phyloP scores from a whole-genome alignment of 2,888 invertebrate species.

The Andrena fulva region DNA sequence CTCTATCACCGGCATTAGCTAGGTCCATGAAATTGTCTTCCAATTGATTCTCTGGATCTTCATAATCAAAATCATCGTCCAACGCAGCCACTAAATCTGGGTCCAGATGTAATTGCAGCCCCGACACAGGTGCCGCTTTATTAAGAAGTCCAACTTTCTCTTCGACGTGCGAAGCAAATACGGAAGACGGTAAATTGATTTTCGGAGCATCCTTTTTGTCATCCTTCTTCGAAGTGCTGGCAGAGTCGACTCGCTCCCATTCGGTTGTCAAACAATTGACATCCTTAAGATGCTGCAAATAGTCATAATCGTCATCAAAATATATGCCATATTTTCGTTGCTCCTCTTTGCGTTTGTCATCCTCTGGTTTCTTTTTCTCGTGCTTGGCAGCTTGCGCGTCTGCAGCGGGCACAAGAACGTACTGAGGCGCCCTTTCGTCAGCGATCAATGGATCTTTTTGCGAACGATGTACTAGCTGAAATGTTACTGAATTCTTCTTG shows the following conservation, averaged over 20 bases:
- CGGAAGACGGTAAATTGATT: conserved; percentile 92
- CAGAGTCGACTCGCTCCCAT: conserved; percentile 85
- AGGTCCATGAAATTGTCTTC: conserved; percentile 97
- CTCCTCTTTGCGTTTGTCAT: conserved; percentile 88
- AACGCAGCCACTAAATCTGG: conserved; percentile 96
- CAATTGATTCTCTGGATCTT: conserved; percentile 92
- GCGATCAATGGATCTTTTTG: conserved; percentile 96
- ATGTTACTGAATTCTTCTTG: conserved; percentile 95
- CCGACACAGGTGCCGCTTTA: conserved; percentile 90
- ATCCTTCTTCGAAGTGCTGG: conserved; percentile 66
- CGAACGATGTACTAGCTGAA: conserved; percentile 96
- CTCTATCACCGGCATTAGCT: conserved; percentile 88
- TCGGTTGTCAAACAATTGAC: conserved; percentile 86
- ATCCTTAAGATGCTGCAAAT: conserved; percentile 95
- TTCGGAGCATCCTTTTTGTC: conserved; percentile 79
- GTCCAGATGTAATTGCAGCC: conserved; percentile 91
- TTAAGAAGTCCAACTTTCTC: conserved; percentile 94
- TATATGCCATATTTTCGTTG: conserved; percentile 95
- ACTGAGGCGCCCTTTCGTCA: conserved; percentile 95
- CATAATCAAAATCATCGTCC: conserved; percentile 96
- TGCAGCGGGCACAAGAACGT: conserved; percentile 90
- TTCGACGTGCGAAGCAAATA: conserved; percentile 94
- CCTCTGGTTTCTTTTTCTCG: conserved; percentile 63
- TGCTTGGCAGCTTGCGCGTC: conserved; percentile 68
- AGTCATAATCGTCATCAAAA: conserved; percentile 98